phyloP scores from a whole-genome alignment of 2,113 vertebrate species.

The Sphyrna mokarran region DNA sequence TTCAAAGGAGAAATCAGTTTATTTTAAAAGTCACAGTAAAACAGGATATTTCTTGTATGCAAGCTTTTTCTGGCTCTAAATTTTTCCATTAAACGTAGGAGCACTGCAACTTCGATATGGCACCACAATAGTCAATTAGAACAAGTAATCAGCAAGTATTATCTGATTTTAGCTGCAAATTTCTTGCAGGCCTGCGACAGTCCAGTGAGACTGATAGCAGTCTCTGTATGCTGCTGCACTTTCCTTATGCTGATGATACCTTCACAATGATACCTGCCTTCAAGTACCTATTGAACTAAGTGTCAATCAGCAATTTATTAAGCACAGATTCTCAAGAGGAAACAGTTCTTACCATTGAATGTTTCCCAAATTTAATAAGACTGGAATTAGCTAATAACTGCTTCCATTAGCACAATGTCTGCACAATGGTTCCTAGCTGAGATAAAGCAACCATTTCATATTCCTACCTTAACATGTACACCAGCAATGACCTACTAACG shows the following conservation, averaged over 20 bases:
- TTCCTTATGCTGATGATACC: background rate
- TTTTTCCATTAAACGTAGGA: too few relatives aligned
- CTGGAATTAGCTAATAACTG: background rate
- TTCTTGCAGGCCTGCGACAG: background rate
- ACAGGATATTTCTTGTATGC: background rate
- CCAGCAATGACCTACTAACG: background rate
- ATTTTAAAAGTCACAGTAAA: background rate
- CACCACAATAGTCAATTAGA: too few relatives aligned
- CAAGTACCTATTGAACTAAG: background rate
- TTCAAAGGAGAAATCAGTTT: background rate
- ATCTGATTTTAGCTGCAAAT: background rate
- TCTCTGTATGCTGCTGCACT: background rate
- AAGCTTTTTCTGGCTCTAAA: background rate
- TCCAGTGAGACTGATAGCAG: background rate
- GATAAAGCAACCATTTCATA: background rate
- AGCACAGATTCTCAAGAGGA: background rate
- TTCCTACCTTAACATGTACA: background rate
- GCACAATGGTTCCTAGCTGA: background rate
- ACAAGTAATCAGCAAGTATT: background rate
- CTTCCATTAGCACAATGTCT: background rate
- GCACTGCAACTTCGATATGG: too few relatives aligned
- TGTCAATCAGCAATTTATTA: background rate
- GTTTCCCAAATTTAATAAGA: background rate
- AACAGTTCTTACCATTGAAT: background rate
- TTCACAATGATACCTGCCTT: background rate